These are phyloP conservation scores for Isurus oxyrinchus DNA, from an alignment of 2,113 vertebrate genomes.

Conservation along the genomic window DNA sequence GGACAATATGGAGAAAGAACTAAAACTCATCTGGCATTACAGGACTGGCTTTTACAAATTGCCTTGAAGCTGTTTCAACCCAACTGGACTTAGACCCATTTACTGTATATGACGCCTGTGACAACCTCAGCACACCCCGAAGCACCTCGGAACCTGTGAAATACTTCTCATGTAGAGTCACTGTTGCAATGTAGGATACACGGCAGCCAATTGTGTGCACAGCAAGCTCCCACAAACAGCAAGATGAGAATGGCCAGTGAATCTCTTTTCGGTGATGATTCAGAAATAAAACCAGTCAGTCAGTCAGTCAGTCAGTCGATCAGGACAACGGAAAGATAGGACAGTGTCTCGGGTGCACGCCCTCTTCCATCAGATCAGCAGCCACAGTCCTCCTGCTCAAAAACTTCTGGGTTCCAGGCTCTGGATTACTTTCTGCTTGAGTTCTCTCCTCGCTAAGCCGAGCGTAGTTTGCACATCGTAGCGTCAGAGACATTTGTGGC, in stretches of 20 bases:
- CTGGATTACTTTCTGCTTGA: not conserved
- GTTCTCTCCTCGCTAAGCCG: not conserved
- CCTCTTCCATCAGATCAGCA: not conserved
- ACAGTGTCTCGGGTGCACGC: not conserved
- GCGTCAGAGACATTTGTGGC: not conserved
- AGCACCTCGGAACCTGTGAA: not conserved
- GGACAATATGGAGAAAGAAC: not conserved
- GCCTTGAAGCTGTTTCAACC: not conserved
- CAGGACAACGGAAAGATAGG: not conserved
- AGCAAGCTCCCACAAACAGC: not conserved
- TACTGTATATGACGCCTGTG: no score
- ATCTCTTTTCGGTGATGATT: not conserved
- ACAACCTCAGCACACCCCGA: not conserved
- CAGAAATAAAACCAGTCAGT: not conserved
- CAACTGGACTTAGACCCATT: not conserved
- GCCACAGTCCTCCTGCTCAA: not conserved
- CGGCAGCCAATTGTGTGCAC: not conserved
- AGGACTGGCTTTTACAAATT: not conserved
- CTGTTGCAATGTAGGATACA: not conserved
- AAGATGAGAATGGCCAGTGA: not conserved
- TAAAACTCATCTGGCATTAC: not conserved
- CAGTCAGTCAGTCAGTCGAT: not conserved
- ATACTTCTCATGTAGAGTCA: not conserved
- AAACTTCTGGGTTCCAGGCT: not conserved
- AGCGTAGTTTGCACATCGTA: not conserved